A percentile compares a stretch with the other conserved stretches of the same genome.
Evolutionary conservation across 2,113 vertebrate species (phyloP).

Genomic region (Oreocharis arfaki): DNA sequence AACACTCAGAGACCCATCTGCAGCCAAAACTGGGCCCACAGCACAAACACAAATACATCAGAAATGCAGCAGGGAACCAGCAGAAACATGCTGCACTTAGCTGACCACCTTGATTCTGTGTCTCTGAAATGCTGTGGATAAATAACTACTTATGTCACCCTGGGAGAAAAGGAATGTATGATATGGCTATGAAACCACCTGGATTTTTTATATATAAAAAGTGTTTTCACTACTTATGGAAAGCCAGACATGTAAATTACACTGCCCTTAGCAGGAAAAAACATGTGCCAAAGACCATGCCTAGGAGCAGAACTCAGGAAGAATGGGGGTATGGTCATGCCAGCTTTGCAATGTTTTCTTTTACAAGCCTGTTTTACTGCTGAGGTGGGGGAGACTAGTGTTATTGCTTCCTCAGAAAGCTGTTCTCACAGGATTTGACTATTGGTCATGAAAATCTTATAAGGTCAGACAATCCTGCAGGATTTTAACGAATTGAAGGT

Average conservation of each 20-base stretch:
- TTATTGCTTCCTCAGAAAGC: conserved; percentile 58
- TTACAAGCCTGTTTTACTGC: conserved; percentile 59
- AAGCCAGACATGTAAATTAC: conserved; percentile 64
- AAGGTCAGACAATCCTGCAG: conserved; percentile 16
- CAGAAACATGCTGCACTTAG: conserved; percentile 11
- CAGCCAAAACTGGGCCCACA: not conserved
- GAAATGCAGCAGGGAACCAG: not conserved
- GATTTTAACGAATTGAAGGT: not conserved
- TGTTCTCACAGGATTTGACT: conserved; percentile 42
- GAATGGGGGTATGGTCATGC: conserved; percentile 45
- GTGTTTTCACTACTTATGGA: conserved; percentile 54
- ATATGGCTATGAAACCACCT: conserved; percentile 53
- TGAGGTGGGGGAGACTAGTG: not conserved
- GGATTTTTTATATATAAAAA: conserved; percentile 54
- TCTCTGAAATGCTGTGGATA: conserved; percentile 34
- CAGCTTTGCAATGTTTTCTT: conserved; percentile 49
- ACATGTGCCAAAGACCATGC: conserved; percentile 43
- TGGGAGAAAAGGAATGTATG: conserved; percentile 59
- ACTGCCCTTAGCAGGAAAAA: conserved; percentile 20
- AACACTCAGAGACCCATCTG: not conserved
- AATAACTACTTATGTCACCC: conserved; percentile 52
- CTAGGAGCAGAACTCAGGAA: conserved; percentile 36
- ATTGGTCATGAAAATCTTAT: conserved; percentile 26
- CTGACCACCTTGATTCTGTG: conserved; percentile 7
- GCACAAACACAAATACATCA: not conserved